These are phyloP conservation scores for Stegana nigrithorax DNA, from an alignment of 2,888 invertebrate genomes.

Conservation along the genomic window DNA sequence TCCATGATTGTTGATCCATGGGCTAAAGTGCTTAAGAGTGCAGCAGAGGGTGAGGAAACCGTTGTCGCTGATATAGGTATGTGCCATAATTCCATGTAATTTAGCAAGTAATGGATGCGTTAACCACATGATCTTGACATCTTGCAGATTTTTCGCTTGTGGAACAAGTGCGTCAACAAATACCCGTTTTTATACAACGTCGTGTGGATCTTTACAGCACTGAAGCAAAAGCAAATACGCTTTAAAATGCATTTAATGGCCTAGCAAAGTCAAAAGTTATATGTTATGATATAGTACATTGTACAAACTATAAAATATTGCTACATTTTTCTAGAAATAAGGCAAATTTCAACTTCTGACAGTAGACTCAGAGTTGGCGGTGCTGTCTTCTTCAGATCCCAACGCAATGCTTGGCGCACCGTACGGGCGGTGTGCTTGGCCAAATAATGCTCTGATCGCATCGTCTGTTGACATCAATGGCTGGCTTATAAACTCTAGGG, in stretches of 20 bases:
- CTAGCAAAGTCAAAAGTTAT: background rate
- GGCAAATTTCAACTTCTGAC: no score
- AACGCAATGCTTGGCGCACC: no score
- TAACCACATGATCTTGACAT: no score
- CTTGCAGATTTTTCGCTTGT: constrained; percentile 79
- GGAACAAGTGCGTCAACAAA: constrained; percentile 83
- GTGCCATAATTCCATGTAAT: background rate
- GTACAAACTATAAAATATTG: constrained; percentile 11
- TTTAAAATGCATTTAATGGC: background rate
- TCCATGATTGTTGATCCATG: constrained; percentile 86
- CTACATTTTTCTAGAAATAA: background rate
- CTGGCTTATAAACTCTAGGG: constrained; percentile 64
- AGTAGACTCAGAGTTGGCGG: no score
- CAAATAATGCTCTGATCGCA: constrained; percentile 66
- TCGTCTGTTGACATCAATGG: constrained; percentile 67
- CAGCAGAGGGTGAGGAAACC: constrained; percentile 68
- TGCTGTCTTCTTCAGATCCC: no score
- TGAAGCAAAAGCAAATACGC: constrained; percentile 29
- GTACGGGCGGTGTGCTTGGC: constrained; percentile 61
- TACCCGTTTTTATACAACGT: constrained; percentile 82
- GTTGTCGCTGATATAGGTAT: constrained; percentile 81
- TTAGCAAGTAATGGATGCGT: background rate
- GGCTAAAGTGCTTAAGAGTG: constrained; percentile 76
- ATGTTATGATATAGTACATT: background rate
- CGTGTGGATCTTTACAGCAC: constrained; percentile 78